Base-by-base conservation (phyloP, 2,113 vertebrate species). In the Jacana jacana region DNA sequence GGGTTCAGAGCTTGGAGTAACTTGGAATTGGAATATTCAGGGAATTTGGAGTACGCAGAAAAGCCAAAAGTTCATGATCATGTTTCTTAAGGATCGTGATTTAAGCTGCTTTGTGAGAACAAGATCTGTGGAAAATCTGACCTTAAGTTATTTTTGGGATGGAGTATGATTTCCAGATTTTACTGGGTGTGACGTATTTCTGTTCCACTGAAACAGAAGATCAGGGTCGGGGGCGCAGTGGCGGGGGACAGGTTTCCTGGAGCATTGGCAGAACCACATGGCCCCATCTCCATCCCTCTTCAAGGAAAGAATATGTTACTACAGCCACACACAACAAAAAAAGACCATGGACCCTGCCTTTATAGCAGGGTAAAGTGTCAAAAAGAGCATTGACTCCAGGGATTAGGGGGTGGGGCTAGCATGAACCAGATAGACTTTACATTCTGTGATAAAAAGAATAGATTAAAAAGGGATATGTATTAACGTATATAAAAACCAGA, bases 61-160 rank as follows among this genome's bases (percentile, higher is more conserved):
- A 91, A 95, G 13, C 51, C 69, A 63, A n/a, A 87, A 55, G 42
- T 73, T 92, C 66, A 84, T n/a, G 22, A 63, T 86, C 70, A 61
- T 58, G 70, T 89, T 91, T 70, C 3, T 0, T 64, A 69, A 78
- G 81, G 78, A 54, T 49, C 55, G 30, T 78, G 66, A 84, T 92
- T 61, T 52, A 89, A 72, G 64, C 40, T 81, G 37, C 54, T 92
- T 91, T 69, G 40, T 63, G 58, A 64, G 72, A 83, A 60, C 25
- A 70, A 58, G 54, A 40, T 73, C 63, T 86, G 69, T 58, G 78
- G 64, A 40, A 94, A 94, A 63, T 49, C 46, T 73, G 89, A 70
- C 60, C 64, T 63, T 64, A 60, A 37, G 75, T 91, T 69, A 44
- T 93, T 96, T 90, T 88, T 78, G 40, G 63, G 68, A 79, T 46